Conservation (phyloP, 2,797 vertebrate genomes). For the Malacoctenus gilli region DNA sequence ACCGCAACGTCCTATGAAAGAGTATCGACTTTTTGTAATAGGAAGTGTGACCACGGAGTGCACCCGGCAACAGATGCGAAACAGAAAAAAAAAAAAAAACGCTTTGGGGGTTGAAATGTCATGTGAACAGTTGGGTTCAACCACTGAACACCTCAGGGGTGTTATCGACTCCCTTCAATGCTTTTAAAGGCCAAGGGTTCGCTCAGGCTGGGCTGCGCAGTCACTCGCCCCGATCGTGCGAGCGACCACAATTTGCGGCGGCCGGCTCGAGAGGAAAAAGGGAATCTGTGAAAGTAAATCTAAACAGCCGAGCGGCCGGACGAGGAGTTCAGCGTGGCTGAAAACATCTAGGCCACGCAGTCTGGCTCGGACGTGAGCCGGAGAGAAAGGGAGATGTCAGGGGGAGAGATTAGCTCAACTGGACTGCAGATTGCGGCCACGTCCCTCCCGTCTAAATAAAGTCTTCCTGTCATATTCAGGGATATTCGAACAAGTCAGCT, state of each 20-base stretch:
- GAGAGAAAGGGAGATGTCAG: slow-evolving; percentile 9
- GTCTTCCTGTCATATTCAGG: no score
- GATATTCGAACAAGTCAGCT: no score
- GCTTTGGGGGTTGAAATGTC: slow-evolving; percentile 81
- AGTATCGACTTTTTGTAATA: slow-evolving; percentile 79
- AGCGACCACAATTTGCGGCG: slow-evolving; percentile 66
- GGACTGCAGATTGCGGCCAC: no score
- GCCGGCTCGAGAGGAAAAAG: slow-evolving; percentile 43
- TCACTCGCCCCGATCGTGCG: slow-evolving; percentile 58
- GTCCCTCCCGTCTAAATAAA: no score
- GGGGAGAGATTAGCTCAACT: slow-evolving; percentile 10
- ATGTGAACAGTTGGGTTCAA: slow-evolving; percentile 82
- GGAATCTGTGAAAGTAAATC: slow-evolving; percentile 59
- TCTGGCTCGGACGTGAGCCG: slow-evolving; percentile 26
- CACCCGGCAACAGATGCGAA: slow-evolving; percentile 74
- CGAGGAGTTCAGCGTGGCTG: slow-evolving; percentile 34
- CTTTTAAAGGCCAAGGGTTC: slow-evolving; percentile 79
- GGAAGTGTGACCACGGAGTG: slow-evolving; percentile 75
- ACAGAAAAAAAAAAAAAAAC: slow-evolving; percentile 71
- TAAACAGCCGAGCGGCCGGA: slow-evolving; percentile 37
- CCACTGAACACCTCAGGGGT: slow-evolving; percentile 82
- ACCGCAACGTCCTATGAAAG: slow-evolving; percentile 68
- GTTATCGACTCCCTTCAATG: slow-evolving; percentile 77
- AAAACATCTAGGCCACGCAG: slow-evolving; percentile 35
- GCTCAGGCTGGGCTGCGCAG: slow-evolving; percentile 64